Evolutionary conservation across 2,888 invertebrate species (phyloP).

Genomic region (Trisateles emortualis): DNA sequence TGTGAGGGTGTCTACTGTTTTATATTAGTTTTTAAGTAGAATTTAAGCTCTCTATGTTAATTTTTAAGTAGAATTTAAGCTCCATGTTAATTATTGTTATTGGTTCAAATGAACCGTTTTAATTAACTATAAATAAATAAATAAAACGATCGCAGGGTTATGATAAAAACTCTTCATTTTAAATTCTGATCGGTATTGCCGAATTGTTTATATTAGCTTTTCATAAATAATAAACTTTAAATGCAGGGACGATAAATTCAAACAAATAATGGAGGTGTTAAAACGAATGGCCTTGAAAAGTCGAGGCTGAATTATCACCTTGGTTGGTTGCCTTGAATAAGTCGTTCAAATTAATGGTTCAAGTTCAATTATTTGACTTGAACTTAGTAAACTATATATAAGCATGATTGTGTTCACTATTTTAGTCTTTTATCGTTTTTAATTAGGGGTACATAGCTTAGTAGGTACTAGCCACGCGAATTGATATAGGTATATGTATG

Average conservation of each 20-base stretch:
- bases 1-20: too few relatives aligned
- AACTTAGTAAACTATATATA: conserved; percentile 19
- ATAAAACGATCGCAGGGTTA: neutral
- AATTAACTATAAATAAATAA: too few relatives aligned
- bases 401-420: too few relatives aligned
- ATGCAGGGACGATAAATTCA: neutral
- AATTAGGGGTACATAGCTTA: too few relatives aligned
- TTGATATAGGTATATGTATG: too few relatives aligned
- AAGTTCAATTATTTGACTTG: conserved; percentile 28
- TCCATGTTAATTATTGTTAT: too few relatives aligned
- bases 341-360: conserved; percentile 26
- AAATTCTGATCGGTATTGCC: conserved; percentile 8
- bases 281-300: conserved; percentile 14
- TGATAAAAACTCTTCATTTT: conserved; percentile 11
- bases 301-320: conserved; percentile 20
- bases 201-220: conserved; percentile 1
- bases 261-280: neutral
- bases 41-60: too few relatives aligned
- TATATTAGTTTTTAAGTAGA: too few relatives aligned
- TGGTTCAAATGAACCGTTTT: too few relatives aligned
- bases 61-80: too few relatives aligned
- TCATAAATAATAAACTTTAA: neutral
- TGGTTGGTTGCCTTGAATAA: conserved; percentile 30
- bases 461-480: too few relatives aligned
- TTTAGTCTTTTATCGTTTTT: too few relatives aligned